Evolutionary conservation across 2,797 vertebrate genomes (phyloP).

Genomic region (Gymnodraco acuticeps): DNA sequence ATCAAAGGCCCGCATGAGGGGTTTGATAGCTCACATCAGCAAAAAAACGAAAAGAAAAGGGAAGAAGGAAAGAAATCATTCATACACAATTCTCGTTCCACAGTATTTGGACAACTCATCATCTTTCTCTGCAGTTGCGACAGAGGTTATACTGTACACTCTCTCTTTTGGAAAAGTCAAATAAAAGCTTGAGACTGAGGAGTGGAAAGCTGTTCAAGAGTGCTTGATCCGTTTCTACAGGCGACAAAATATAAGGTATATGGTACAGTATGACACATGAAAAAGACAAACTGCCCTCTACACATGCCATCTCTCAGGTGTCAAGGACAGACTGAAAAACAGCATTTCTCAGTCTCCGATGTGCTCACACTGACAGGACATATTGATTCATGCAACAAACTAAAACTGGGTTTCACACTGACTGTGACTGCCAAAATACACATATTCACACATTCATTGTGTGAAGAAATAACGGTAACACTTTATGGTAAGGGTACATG

Average conservation of each 20-base stretch:
- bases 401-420: neutral
- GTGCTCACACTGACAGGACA: conserved; percentile 4
- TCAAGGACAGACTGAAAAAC: conserved; percentile 5
- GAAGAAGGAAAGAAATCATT: conserved; percentile 12
- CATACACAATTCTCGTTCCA: conserved; percentile 33
- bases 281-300: neutral
- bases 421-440: conserved; percentile 4
- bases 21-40: conserved; percentile 61
- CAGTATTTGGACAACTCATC: conserved; percentile 53
- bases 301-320: conserved; percentile 1
- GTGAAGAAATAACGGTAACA: conserved; percentile 18
- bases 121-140: conserved; percentile 30
- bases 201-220: conserved; percentile 12
- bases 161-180: conserved; percentile 34
- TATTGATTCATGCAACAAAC: conserved; percentile 12
- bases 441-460: neutral
- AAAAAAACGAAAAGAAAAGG: conserved; percentile 11
- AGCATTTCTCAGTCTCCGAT: neutral
- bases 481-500: too few relatives aligned
- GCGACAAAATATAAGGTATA: neutral
- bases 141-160: conserved; percentile 31
- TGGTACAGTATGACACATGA: neutral
- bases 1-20: conserved; percentile 67
- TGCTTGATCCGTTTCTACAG: neutral
- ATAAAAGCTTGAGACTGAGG: conserved; percentile 21